Conservation (phyloP, 2,888 invertebrate species). For the Diloba caeruleocephala region DNA sequence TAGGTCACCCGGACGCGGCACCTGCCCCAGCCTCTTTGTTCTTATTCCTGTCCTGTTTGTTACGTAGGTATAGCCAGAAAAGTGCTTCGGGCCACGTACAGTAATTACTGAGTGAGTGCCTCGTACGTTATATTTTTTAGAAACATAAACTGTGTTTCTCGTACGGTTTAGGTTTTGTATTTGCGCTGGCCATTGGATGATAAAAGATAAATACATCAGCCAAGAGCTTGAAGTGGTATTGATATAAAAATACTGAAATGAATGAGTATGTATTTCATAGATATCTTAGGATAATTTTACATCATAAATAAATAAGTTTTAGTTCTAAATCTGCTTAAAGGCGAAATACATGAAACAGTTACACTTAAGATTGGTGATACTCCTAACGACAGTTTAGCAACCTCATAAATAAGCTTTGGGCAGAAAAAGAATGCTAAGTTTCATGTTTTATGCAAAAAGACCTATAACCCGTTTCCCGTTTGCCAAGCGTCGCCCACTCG, state of each 20-base stretch:
- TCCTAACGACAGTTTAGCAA: slow-evolving; percentile 12
- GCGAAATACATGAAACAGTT: neutral
- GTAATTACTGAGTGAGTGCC: slow-evolving; percentile 41
- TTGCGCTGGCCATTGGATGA: neutral
- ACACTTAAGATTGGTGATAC: neutral
- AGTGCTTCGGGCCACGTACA: slow-evolving; percentile 38
- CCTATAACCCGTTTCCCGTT: slow-evolving; percentile 28
- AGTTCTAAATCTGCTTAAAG: neutral
- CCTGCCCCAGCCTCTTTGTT: slow-evolving; percentile 67
- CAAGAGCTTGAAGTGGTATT: neutral
- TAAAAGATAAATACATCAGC: neutral
- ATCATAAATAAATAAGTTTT: neutral
- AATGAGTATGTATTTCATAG: neutral
- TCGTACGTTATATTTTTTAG: slow-evolving; percentile 15
- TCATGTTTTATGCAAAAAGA: slow-evolving; percentile 30
- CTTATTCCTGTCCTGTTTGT: slow-evolving; percentile 61
- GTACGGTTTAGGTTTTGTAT: neutral
- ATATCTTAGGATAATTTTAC: neutral
- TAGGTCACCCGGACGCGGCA: slow-evolving; percentile 80
- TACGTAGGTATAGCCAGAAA: slow-evolving; percentile 52
- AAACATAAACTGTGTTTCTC: slow-evolving; percentile 22
- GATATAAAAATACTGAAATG: neutral
- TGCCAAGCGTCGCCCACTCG: slow-evolving; percentile 9
- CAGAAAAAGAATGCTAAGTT: slow-evolving; percentile 5
- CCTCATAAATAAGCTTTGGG: slow-evolving; percentile 20